Conservation (phyloP, 35 echinoderm and acorn worm species). For the Heliocidaris tuberculata region DNA sequence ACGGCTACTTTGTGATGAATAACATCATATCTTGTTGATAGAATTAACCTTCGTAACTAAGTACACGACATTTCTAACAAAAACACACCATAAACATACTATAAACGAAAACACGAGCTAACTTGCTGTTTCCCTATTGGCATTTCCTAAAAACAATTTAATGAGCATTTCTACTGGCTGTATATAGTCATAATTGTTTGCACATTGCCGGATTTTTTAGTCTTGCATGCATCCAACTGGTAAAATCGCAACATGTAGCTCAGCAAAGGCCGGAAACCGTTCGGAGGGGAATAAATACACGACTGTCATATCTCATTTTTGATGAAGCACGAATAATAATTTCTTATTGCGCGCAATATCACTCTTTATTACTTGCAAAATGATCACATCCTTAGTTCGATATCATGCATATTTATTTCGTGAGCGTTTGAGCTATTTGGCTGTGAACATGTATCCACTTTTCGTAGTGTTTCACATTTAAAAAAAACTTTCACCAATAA, state of each 20-base stretch:
- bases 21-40: neutral
- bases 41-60: neutral
- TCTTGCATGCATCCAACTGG: neutral
- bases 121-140: neutral
- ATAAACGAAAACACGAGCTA: neutral
- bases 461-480: neutral
- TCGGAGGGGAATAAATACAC: neutral
- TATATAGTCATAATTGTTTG: neutral
- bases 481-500: too few species aligned
- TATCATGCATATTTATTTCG: neutral
- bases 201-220: neutral
- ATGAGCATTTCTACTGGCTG: neutral
- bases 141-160: neutral
- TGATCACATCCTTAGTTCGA: neutral
- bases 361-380: neutral
- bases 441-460: neutral
- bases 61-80: neutral
- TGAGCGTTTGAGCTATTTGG: neutral
- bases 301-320: neutral
- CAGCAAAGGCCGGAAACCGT: neutral
- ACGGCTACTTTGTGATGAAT: neutral
- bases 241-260: constrained; percentile 17
- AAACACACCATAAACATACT: neutral
- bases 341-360: neutral
- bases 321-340: neutral